Conservation (phyloP, 1,140 invertebrate species). For the Venustaconcha ellipsiformis region DNA sequence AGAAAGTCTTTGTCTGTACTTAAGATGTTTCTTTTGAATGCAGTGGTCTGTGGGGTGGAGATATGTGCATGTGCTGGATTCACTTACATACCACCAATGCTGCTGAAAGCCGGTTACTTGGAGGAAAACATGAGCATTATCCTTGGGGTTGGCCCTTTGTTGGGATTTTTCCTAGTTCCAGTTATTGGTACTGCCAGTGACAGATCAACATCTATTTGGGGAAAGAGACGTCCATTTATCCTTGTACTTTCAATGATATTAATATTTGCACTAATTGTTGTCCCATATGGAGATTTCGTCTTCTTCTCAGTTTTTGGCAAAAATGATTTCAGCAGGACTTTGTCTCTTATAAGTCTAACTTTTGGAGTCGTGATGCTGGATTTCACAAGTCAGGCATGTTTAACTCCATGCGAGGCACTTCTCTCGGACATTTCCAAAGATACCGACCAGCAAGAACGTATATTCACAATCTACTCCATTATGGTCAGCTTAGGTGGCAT, state of each 20-base stretch:
- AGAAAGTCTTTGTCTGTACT: neutral
- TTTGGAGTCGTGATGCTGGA: constrained; percentile 69
- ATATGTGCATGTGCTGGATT: constrained; percentile 71
- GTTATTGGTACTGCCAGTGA: constrained; percentile 70
- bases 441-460: constrained; percentile 60
- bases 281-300: constrained; percentile 63
- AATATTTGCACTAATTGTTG: constrained; percentile 64
- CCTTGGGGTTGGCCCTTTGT: constrained; percentile 68
- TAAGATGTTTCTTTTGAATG: constrained; percentile 66
- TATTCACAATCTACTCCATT: constrained; percentile 71
- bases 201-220: constrained; percentile 65
- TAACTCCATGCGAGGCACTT: constrained; percentile 72
- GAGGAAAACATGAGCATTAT: constrained; percentile 70
- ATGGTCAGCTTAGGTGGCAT: constrained; percentile 71
- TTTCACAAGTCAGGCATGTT: constrained; percentile 70
- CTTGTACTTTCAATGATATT: constrained; percentile 64
- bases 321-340: constrained; percentile 34
- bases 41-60: constrained; percentile 71
- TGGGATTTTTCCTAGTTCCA: constrained; percentile 70
- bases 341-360: constrained; percentile 60
- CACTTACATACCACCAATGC: constrained; percentile 71
- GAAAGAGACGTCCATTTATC: constrained; percentile 71
- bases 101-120: constrained; percentile 70
- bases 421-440: constrained; percentile 67
- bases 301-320: constrained; percentile 40